Percentiles rank a stretch among this genome's conserved stretches.
Conservation (phyloP, 1,140 invertebrate species). For the Hyles euphorbiae region DNA sequence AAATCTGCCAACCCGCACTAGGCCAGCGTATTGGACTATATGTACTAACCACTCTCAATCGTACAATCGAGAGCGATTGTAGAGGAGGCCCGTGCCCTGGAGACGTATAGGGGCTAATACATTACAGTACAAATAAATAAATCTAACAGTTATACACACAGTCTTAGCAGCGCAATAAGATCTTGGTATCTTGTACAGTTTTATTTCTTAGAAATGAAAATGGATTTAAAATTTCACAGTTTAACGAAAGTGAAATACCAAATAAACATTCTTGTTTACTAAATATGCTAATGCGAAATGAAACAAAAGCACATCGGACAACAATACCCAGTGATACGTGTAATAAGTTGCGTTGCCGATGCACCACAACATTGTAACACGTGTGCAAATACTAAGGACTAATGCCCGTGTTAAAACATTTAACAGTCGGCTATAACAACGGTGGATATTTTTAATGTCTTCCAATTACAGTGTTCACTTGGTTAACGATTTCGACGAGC, state of each 20-base stretch:
- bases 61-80: no score
- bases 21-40: no score
- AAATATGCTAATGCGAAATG: constrained; percentile 9
- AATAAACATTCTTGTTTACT: constrained; percentile 4
- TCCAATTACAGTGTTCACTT: constrained; percentile 69
- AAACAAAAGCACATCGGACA: constrained; percentile 11
- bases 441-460: constrained; percentile 65
- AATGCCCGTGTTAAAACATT: constrained; percentile 64
- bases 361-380: constrained; percentile 53
- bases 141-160: no score
- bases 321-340: constrained; percentile 14
- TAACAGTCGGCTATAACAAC: constrained; percentile 68
- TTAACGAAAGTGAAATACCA: constrained; percentile 1
- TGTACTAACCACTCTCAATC: no score
- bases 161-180: no score
- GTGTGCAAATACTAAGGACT: constrained; percentile 61
- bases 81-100: no score
- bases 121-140: no score
- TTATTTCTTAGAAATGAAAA: no score
- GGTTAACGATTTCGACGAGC: constrained; percentile 65
- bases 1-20: no score
- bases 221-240: no score
- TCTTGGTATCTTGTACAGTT: no score
- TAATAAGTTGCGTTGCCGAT: constrained; percentile 19
- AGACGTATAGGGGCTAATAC: no score